Evolutionary conservation across 2,797 vertebrate genomes (phyloP).

Genomic region (Anguilla megastoma): DNA sequence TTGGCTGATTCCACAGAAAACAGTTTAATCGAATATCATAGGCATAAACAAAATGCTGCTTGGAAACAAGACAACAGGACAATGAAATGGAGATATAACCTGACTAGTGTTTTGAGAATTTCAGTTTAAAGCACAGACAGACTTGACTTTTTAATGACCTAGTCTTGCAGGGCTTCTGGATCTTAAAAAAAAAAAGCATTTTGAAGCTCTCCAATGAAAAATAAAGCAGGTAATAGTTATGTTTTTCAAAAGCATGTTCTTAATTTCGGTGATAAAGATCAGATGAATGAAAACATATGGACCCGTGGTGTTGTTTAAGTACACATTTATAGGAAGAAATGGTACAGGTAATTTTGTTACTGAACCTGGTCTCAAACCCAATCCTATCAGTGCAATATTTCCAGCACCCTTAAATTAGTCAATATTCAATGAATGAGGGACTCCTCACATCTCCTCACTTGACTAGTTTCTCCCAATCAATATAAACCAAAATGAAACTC

Average conservation of each 20-base stretch:
- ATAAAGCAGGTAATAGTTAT: background rate
- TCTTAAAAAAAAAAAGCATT: constrained; percentile 9
- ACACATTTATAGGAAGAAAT: constrained; percentile 38
- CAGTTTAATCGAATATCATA: constrained; percentile 38
- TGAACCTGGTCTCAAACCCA: too few relatives aligned
- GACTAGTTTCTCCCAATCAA: too few relatives aligned
- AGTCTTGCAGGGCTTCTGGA: constrained; percentile 23
- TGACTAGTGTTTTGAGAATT: constrained; percentile 35
- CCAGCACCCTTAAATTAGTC: too few relatives aligned
- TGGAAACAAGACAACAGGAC: constrained; percentile 28
- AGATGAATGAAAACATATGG: constrained; percentile 46
- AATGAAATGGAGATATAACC: constrained; percentile 36
- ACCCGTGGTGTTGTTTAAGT: background rate
- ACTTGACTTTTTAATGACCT: constrained; percentile 38
- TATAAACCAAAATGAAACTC: too few relatives aligned
- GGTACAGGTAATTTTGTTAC: constrained; percentile 37
- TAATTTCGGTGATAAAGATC: constrained; percentile 53
- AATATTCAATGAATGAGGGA: too few relatives aligned
- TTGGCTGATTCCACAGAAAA: background rate
- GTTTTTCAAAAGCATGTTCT: constrained; percentile 7
- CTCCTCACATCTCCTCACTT: too few relatives aligned
- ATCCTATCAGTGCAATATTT: too few relatives aligned
- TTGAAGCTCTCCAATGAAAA: background rate
- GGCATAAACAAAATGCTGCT: constrained; percentile 32
- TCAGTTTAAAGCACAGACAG: constrained; percentile 27